Evolutionary conservation across 37 sponge, comb jelly and placozoan species (phyloP).

Genomic region (Theonella swinhoei): DNA sequence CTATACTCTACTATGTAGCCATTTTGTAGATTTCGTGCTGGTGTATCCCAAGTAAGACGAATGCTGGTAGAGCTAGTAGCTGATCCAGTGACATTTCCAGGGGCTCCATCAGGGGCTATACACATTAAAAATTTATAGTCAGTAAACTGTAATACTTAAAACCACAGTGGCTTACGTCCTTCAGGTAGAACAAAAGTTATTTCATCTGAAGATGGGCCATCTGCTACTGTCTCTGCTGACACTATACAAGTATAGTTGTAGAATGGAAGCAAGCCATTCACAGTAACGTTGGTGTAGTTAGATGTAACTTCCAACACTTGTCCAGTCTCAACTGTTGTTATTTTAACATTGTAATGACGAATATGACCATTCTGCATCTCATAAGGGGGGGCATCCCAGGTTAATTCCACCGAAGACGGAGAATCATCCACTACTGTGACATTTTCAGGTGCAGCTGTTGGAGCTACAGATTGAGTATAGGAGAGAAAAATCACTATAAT

Average conservation of each 20-base stretch:
- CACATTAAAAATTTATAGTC: not conserved
- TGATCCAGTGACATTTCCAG: not conserved
- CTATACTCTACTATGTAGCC: constrained; percentile 9
- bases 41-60: constrained; percentile 16
- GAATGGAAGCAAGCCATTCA: not conserved
- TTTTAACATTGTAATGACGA: constrained; percentile 4
- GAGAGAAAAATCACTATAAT: not conserved
- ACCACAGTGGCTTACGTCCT: not conserved
- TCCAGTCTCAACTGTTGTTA: constrained; percentile 23
- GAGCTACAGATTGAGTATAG: constrained; percentile 1
- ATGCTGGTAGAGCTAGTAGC: constrained; percentile 15
- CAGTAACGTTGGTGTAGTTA: not conserved
- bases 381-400: constrained; percentile 6
- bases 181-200: not conserved
- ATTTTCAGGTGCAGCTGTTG: not conserved
- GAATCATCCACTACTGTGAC: not conserved
- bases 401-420: not conserved
- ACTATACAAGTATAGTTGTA: constrained; percentile 19
- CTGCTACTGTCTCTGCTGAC: constrained; percentile 4
- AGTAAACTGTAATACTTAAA: not conserved
- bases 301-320: not conserved
- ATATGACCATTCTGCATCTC: constrained; percentile 36
- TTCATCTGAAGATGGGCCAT: not conserved
- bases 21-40: constrained; percentile 23
- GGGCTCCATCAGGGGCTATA: constrained; percentile 50